phyloP scores from a whole-genome alignment of 2,888 invertebrate species.

The Aphidius colemani region DNA sequence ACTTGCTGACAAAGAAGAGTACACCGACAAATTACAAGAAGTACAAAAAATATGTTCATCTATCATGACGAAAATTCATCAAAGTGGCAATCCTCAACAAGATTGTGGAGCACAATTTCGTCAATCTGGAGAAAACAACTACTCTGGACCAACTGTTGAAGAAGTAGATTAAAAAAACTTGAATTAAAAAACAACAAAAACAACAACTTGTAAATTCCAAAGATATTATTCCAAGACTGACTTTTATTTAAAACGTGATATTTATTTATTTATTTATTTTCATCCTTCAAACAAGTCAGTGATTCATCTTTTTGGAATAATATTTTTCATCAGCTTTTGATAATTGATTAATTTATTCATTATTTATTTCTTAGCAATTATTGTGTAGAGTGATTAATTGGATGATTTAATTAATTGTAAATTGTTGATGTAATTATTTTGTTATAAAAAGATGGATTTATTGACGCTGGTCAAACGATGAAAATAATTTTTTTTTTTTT shows the following conservation, averaged over 20 bases:
- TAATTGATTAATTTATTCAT: not conserved
- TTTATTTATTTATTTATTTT: slow-evolving; percentile 10
- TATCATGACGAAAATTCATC: slow-evolving; percentile 66
- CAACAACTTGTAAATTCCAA: not conserved
- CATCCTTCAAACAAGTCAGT: slow-evolving; percentile 9
- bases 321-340: not conserved
- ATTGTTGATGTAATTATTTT: too few species aligned
- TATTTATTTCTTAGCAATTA: too few species aligned
- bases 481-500: too few species aligned
- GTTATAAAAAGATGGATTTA: too few species aligned
- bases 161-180: slow-evolving; percentile 69
- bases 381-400: too few species aligned
- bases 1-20: slow-evolving; percentile 71
- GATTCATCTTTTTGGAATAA: slow-evolving; percentile 5
- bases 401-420: too few species aligned
- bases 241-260: not conserved
- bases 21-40: slow-evolving; percentile 67
- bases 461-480: too few species aligned
- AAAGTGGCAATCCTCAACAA: slow-evolving; percentile 40
- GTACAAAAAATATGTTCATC: slow-evolving; percentile 62
- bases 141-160: slow-evolving; percentile 70
- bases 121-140: slow-evolving; percentile 51
- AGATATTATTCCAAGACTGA: slow-evolving; percentile 1
- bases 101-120: slow-evolving; percentile 47
- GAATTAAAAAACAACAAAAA: not conserved